phyloP scores from a whole-genome alignment of 2,113 vertebrate species.

The Chionodraco myersi region DNA sequence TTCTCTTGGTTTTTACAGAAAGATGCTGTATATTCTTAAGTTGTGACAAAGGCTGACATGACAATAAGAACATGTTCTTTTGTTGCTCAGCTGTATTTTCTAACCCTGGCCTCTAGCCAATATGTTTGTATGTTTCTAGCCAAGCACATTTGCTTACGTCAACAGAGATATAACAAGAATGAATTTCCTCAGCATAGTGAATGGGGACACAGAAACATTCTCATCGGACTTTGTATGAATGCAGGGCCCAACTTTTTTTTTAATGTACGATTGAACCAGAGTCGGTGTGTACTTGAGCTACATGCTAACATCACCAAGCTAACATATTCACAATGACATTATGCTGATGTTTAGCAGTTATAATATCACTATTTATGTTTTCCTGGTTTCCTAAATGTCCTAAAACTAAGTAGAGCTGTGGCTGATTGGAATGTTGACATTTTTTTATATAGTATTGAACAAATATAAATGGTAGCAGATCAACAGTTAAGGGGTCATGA shows the following conservation, averaged over 20 bases:
- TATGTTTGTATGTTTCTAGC: conserved; percentile 7
- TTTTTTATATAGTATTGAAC: not conserved
- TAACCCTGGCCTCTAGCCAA: not conserved
- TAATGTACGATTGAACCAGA: not conserved
- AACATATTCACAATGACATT: not conserved
- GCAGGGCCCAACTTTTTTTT: not conserved
- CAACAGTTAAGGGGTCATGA: not conserved
- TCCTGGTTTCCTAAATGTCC: not conserved
- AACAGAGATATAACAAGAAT: conserved; percentile 8
- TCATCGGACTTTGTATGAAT: not conserved
- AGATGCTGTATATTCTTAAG: not conserved
- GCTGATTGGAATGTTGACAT: not conserved
- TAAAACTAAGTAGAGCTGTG: not conserved
- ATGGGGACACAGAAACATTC: not conserved
- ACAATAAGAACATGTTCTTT: conserved; percentile 1
- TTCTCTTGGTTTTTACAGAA: conserved; percentile 23
- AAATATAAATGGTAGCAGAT: not conserved
- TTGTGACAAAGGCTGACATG: not conserved
- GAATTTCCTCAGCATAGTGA: not conserved
- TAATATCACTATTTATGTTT: not conserved
- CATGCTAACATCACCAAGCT: conserved; percentile 1
- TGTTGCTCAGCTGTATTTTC: conserved; percentile 11
- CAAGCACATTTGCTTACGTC: conserved; percentile 16
- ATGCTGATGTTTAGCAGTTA: not conserved
- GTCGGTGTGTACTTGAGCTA: not conserved